Evolutionary conservation across 2,888 invertebrate species (phyloP).

Genomic region (Balanococcus diminutus): DNA sequence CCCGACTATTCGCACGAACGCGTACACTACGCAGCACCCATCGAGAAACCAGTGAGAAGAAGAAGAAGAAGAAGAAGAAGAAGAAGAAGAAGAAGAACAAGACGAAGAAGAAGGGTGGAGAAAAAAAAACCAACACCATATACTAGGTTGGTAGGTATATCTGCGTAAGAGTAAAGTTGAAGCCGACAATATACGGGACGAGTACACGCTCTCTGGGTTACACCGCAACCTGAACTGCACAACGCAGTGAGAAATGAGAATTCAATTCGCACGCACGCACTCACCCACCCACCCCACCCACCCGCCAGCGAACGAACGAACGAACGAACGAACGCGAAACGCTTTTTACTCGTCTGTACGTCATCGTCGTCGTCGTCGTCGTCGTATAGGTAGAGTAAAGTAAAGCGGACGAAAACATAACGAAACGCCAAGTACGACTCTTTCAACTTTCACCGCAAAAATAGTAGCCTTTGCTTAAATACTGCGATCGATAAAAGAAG

Average conservation of each 20-base stretch:
- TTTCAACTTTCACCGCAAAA: constrained; percentile 10
- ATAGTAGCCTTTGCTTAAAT: not conserved
- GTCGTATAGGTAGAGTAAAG: too few relatives aligned
- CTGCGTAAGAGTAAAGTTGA: not conserved
- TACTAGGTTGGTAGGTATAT: too few relatives aligned
- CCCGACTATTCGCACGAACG: too few relatives aligned
- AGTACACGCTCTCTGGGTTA: not conserved
- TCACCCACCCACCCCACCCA: not conserved
- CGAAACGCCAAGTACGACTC: not conserved
- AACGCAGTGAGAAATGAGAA: not conserved
- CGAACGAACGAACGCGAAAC: not conserved
- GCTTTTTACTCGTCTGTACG: not conserved
- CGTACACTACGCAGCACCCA: too few relatives aligned
- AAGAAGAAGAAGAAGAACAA: not conserved
- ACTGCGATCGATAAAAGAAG: not conserved
- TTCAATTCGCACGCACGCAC: not conserved
- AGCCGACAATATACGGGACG: not conserved
- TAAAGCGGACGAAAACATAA: not conserved
- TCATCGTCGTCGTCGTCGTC: too few relatives aligned
- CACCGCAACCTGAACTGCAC: not conserved
- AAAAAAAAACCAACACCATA: too few relatives aligned
- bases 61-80: not conserved
- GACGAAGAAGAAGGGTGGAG: too few relatives aligned
- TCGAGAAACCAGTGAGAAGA: too few relatives aligned
- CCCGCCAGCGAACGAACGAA: not conserved